Percentiles rank a stretch among this genome's conserved stretches.
These are phyloP conservation scores for Myiotriccus ornatus DNA, from an alignment of 2,797 vertebrate genomes.

Conservation along the genomic window DNA sequence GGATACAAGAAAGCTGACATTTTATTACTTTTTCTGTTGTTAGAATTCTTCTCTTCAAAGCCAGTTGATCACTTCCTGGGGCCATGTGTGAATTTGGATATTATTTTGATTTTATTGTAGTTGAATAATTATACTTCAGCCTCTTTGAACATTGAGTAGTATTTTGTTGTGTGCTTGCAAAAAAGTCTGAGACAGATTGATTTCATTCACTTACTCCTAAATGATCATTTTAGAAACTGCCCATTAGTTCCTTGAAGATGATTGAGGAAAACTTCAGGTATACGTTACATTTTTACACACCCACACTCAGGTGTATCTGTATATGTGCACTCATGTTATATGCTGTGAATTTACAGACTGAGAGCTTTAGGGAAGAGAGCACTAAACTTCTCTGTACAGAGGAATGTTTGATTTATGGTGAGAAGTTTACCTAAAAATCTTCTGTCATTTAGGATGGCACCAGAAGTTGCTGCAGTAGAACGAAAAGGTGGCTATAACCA, in stretches of 20 bases:
- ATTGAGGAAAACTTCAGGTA: neutral
- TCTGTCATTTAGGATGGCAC: slow-evolving; percentile 87
- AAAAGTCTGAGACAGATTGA: neutral
- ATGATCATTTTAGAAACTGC: neutral
- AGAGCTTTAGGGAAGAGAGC: neutral
- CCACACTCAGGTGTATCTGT: rapidly evolving
- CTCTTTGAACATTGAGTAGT: neutral
- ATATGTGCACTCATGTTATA: neutral
- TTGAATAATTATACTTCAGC: neutral
- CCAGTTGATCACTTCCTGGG: neutral
- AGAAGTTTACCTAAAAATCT: neutral
- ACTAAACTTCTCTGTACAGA: neutral
- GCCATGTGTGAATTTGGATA: neutral
- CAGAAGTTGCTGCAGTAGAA: slow-evolving; percentile 96
- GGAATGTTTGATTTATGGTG: neutral
- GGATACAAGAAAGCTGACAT: neutral
- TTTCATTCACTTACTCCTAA: neutral
- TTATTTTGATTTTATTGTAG: neutral
- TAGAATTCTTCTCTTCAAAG: neutral
- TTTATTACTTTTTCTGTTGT: neutral
- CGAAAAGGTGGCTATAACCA: slow-evolving; percentile 98
- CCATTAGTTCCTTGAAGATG: neutral
- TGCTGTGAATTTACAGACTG: neutral
- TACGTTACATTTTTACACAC: neutral
- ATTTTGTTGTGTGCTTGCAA: neutral